Evolutionary conservation across 2,797 vertebrate genomes (phyloP).

Genomic region (Anguilla anguilla): DNA sequence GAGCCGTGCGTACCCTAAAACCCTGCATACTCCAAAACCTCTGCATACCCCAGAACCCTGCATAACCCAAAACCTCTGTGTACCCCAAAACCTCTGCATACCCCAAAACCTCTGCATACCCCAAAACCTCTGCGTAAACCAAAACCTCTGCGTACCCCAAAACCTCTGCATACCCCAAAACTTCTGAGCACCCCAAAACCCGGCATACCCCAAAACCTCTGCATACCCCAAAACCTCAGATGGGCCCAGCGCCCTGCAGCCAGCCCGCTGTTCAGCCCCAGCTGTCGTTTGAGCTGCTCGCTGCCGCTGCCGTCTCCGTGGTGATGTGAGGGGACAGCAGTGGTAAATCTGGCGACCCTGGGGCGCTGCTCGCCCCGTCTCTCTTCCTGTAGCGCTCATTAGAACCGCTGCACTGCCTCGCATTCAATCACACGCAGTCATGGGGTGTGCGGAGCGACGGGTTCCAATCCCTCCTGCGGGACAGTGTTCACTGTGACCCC

Average conservation of each 20-base stretch:
- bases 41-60: too few species aligned
- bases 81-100: too few species aligned
- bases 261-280: not conserved
- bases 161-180: too few species aligned
- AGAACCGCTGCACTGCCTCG: not conserved
- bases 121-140: too few species aligned
- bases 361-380: not conserved
- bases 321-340: slow-evolving; percentile 30
- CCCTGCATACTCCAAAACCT: too few species aligned
- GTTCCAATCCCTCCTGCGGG: not conserved
- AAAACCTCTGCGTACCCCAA: too few species aligned
- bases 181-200: too few species aligned
- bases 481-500: not conserved
- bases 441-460: not conserved
- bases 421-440: not conserved
- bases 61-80: too few species aligned
- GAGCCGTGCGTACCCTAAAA: not conserved
- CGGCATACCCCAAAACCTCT: too few species aligned
- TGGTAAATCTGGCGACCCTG: slow-evolving; percentile 32
- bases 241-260: not conserved
- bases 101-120: too few species aligned
- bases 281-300: not conserved
- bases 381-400: not conserved
- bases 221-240: not conserved
- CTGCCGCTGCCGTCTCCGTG: slow-evolving; percentile 12